Evolutionary conservation across 2,113 vertebrate genomes (phyloP).

Genomic region (Pterocles burchelli): DNA sequence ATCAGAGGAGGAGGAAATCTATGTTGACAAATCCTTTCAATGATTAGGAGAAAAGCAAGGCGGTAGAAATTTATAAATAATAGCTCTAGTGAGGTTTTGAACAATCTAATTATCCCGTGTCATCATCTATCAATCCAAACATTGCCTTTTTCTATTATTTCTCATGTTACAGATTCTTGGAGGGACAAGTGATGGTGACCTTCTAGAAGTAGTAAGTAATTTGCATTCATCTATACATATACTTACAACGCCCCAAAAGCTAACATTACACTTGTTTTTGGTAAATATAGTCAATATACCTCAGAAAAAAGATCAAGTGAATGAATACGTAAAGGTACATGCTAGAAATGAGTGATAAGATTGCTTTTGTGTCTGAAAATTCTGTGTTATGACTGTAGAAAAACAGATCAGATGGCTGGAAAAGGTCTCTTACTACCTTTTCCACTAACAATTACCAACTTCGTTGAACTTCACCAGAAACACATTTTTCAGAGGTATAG

Average conservation of each 20-base stretch:
- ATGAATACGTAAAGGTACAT: background rate
- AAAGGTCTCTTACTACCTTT: background rate
- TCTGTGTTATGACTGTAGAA: background rate
- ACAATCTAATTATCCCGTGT: conserved; percentile 53
- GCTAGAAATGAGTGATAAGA: background rate
- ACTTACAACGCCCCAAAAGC: background rate
- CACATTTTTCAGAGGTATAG: conserved; percentile 31
- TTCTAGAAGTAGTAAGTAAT: background rate
- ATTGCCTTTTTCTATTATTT: background rate
- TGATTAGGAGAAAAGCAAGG: conserved; percentile 45
- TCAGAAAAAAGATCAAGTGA: background rate
- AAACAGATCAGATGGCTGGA: background rate
- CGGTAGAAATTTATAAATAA: conserved; percentile 49
- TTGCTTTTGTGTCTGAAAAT: background rate
- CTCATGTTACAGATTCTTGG: background rate
- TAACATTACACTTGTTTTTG: background rate
- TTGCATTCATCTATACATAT: background rate
- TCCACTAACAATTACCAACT: background rate
- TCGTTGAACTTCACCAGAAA: conserved; percentile 16
- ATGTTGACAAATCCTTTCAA: conserved; percentile 59
- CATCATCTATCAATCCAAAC: conserved; percentile 51
- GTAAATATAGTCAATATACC: background rate
- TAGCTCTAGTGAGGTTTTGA: conserved; percentile 22
- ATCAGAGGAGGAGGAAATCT: conserved; percentile 19
- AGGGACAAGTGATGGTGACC: conserved; percentile 7